Percentiles rank a stretch among this genome's conserved stretches.
These are phyloP conservation scores for Drosophila leontia DNA, from an alignment of 1,140 invertebrate species.

Conservation along the genomic window DNA sequence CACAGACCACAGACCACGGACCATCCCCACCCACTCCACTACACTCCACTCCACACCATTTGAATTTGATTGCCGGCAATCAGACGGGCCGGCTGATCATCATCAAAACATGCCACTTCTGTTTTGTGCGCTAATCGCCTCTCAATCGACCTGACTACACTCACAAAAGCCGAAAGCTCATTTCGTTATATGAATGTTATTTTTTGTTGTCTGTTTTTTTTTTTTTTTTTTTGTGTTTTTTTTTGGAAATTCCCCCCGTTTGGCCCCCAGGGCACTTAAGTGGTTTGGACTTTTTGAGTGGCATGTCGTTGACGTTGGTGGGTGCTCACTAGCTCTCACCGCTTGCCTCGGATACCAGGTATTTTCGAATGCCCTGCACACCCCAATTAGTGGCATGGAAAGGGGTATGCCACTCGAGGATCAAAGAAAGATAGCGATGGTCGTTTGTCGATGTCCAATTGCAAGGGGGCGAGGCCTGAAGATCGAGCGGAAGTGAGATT, in stretches of 20 bases:
- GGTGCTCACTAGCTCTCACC: conserved; percentile 53
- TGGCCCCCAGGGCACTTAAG: conserved; percentile 62
- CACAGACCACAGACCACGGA: not conserved
- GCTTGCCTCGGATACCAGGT: conserved; percentile 35
- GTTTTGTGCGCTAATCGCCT: conserved; percentile 80
- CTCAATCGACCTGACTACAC: conserved; percentile 70
- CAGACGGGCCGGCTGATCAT: conserved; percentile 76
- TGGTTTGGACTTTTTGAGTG: conserved; percentile 75
- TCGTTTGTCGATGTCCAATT: conserved; percentile 45
- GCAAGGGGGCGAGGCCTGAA: conserved; percentile 20
- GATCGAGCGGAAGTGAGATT: conserved; percentile 32
- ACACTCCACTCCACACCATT: conserved; percentile 30
- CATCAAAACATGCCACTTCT: conserved; percentile 82
- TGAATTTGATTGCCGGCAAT: conserved; percentile 78
- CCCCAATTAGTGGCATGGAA: conserved; percentile 15
- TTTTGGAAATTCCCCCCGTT: conserved; percentile 31
- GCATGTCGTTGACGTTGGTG: conserved; percentile 70
- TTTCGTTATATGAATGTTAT: conserved; percentile 39
- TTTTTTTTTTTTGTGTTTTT: not conserved
- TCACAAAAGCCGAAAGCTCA: conserved; percentile 50
- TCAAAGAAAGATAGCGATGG: conserved; percentile 65
- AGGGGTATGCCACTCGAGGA: conserved; percentile 45
- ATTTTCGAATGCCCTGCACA: conserved; percentile 42
- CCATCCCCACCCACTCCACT: conserved; percentile 2
- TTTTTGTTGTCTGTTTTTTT: conserved; percentile 16